These are phyloP conservation scores for Lemur catta DNA, from an alignment of 2,797 vertebrate genomes.

Conservation along the genomic window DNA sequence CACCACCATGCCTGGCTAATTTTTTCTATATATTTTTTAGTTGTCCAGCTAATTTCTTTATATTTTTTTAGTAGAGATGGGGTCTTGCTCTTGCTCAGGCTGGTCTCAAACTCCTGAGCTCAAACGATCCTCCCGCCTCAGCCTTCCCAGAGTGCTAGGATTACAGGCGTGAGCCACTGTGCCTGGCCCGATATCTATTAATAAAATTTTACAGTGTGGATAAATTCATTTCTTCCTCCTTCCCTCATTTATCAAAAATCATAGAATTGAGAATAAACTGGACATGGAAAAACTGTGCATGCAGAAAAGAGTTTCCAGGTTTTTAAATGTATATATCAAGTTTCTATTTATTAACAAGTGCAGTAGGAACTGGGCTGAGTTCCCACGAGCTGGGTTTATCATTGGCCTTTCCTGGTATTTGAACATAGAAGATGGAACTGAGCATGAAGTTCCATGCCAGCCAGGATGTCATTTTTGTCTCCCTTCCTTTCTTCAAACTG, in stretches of 20 bases:
- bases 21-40: too few species aligned
- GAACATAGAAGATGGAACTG: not conserved
- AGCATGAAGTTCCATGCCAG: not conserved
- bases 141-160: too few species aligned
- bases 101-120: too few species aligned
- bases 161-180: too few species aligned
- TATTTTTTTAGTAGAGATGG: too few species aligned
- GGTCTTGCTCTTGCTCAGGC: too few species aligned
- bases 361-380: not conserved
- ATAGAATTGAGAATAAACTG: not conserved
- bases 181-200: too few species aligned
- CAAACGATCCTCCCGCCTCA: too few species aligned
- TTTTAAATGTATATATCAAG: not conserved
- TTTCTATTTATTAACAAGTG: not conserved
- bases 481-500: not conserved
- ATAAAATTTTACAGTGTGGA: constrained; percentile 37
- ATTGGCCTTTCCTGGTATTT: not conserved
- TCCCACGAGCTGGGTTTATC: not conserved
- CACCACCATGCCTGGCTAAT: too few species aligned
- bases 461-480: not conserved
- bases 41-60: too few species aligned
- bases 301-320: not conserved
- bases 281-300: not conserved
- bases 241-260: not conserved
- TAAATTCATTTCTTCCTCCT: constrained; percentile 37